A percentile compares a stretch with the other conserved stretches of the same genome.
These are phyloP conservation scores for Macaca nemestrina DNA, from an alignment of 2,113 vertebrate species.

Conservation along the genomic window DNA sequence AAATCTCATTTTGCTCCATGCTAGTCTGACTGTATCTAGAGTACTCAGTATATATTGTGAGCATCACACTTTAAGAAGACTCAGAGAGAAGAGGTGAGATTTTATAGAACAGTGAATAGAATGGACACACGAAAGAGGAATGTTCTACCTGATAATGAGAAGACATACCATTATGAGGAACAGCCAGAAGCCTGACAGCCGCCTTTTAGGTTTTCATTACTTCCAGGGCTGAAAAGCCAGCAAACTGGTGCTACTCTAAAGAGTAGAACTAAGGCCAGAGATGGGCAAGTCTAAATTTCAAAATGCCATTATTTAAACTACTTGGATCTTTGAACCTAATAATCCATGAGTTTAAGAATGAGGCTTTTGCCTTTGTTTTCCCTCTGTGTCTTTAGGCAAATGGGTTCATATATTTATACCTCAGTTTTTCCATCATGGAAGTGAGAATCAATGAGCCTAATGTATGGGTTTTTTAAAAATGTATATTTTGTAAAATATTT, in stretches of 20 bases:
- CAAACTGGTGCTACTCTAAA: background rate
- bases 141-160: background rate
- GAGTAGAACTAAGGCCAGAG: background rate
- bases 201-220: background rate
- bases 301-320: background rate
- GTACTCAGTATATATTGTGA: too few species aligned
- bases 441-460: background rate
- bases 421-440: background rate
- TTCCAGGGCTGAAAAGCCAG: background rate
- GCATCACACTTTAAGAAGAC: background rate
- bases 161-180: background rate
- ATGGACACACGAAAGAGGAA: background rate
- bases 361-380: background rate
- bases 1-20: background rate
- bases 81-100: background rate
- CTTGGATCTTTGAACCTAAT: background rate
- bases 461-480: too few species aligned
- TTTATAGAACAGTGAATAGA: background rate
- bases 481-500: constrained; percentile 32
- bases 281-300: background rate
- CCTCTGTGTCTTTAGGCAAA: background rate
- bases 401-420: background rate
- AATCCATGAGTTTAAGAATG: background rate
- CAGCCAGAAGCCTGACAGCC: background rate
- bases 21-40: background rate